Base-by-base conservation (phyloP, 2,113 vertebrate genomes). In the Nothoprocta perdicaria region DNA sequence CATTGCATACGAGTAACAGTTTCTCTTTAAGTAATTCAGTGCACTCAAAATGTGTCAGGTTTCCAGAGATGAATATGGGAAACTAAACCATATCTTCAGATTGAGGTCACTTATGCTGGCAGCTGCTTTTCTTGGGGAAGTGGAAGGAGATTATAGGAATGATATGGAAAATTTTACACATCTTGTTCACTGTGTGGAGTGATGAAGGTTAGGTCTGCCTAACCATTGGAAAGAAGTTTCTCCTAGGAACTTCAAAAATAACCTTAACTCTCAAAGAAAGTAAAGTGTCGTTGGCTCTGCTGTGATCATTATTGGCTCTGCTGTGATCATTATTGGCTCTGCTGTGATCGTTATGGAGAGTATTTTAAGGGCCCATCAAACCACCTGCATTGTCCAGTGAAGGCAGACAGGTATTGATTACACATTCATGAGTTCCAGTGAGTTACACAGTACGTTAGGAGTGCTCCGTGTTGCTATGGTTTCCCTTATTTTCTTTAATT, bases 401-500 rank as follows among this genome's bases (percentile, higher is more conserved):
- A 69, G 68, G 66, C 50, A 85, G 77, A 53, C 17, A 52, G 58
- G 29, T 88, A 76, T 84, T 68, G 85, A 91, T 94, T 92, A 31
- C 26, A 55, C 52, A n/a, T 7, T 69, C 14, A 52, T 58, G 91
- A 82, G 38, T 79, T 88, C 53, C 27, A 60, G 62, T 61, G 80
- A 85, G 50, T 84, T 50, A 27, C 7, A 10, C 0, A 0, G 33
- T 81, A 14, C 41, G 14, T 41, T 45, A 1, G 5, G 45, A 95
- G 65, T 40, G 35, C 46, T 92, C 27, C 18, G 26, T 7, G 50
- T 92, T 95, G 73, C 86, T 80, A 82, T 45, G 57, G 45, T 77
- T 61, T 65, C 21, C 77, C 50, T 84, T 76, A 52, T 89, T 94
- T 94, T 65, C 75, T 55, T 75, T 92, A 71, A 92, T 91, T 92